Evolutionary conservation across 2,113 vertebrate genomes (phyloP).

Genomic region (Podarcis cretensis): DNA sequence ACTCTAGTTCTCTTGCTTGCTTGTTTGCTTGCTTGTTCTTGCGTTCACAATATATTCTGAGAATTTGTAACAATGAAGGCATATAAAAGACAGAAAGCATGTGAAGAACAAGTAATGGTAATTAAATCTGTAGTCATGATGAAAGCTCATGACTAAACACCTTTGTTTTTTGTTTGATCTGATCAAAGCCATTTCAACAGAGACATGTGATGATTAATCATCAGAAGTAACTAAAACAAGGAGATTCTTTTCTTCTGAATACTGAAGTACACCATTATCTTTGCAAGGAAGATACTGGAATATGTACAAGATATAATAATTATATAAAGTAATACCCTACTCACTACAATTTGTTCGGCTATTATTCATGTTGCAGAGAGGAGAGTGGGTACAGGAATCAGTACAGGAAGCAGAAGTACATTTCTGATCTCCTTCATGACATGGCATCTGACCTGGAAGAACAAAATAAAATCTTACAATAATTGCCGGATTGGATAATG

Average conservation of each 20-base stretch:
- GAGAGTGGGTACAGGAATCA: conserved; percentile 71
- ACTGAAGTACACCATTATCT: conserved; percentile 19
- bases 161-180: conserved; percentile 53
- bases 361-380: conserved; percentile 77
- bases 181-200: conserved; percentile 56
- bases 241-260: conserved; percentile 3
- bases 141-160: not conserved
- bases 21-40: conserved; percentile 33
- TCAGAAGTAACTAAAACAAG: conserved; percentile 29
- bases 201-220: conserved; percentile 17
- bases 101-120: conserved; percentile 19
- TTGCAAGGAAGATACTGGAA: not conserved
- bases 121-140: conserved; percentile 28
- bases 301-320: not conserved
- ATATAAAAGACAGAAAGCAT: conserved; percentile 35
- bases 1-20: not conserved
- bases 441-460: conserved; percentile 78
- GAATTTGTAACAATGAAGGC: conserved; percentile 34
- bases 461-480: conserved; percentile 36
- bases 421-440: conserved; percentile 81
- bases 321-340: conserved; percentile 60
- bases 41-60: conserved; percentile 11
- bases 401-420: conserved; percentile 81
- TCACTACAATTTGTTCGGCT: conserved; percentile 86
- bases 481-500: not conserved